Evolutionary conservation across 2,888 invertebrate species (phyloP).

Genomic region (Agriotes lineatus): DNA sequence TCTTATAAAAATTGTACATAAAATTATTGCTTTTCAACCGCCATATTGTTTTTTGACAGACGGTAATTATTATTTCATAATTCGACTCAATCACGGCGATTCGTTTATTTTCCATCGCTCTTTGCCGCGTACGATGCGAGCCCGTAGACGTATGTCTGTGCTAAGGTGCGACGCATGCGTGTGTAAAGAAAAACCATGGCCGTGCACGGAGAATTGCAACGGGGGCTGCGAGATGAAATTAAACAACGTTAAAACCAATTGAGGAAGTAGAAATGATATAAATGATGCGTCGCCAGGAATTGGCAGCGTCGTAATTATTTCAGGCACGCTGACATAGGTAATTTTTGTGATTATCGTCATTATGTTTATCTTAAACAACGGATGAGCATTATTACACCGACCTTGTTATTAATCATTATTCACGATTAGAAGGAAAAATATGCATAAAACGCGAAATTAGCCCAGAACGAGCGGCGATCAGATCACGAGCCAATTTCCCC

Average conservation of each 20-base stretch:
- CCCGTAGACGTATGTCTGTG: conserved; percentile 43
- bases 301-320: neutral
- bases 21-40: conserved; percentile 62
- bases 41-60: conserved; percentile 64
- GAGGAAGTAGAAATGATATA: neutral
- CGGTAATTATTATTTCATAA: conserved; percentile 49
- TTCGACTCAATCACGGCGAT: neutral
- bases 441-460: neutral
- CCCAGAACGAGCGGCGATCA: neutral
- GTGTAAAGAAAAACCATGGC: conserved; percentile 31
- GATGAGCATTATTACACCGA: conserved; percentile 19
- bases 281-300: neutral
- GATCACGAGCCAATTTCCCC: conserved; percentile 29
- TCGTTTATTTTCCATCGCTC: conserved; percentile 16
- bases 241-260: neutral
- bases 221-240: neutral
- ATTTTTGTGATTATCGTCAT: conserved; percentile 26
- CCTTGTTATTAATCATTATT: conserved; percentile 30
- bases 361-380: conserved; percentile 8
- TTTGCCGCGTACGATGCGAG: neutral
- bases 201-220: conserved; percentile 12
- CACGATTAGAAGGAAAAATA: conserved; percentile 17
- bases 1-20: conserved; percentile 41
- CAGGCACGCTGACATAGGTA: neutral
- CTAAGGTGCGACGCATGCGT: conserved; percentile 52